Evolutionary conservation across 2,113 vertebrate genomes (phyloP).

Genomic region (Murina feae): DNA sequence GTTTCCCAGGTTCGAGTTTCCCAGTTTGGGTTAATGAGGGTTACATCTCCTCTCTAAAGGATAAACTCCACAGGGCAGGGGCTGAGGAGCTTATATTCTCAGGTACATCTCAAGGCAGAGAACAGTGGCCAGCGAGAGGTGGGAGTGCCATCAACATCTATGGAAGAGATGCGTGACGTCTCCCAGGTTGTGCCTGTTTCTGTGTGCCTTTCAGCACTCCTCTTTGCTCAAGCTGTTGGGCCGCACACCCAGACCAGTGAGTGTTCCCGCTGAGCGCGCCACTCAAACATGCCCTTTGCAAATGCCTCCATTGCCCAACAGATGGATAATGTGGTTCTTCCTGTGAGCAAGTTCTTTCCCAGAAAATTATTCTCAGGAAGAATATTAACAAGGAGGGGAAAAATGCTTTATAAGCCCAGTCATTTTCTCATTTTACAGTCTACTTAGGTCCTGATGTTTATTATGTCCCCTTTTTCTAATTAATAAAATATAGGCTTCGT

Average conservation of each 20-base stretch:
- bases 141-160: neutral
- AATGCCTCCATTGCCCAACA: neutral
- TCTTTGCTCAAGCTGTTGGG: neutral
- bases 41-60: neutral
- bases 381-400: neutral
- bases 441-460: neutral
- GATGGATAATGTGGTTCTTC: neutral
- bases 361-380: neutral
- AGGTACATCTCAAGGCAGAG: neutral
- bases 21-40: neutral
- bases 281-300: neutral
- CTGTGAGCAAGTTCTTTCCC: too few species aligned
- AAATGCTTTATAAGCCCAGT: neutral
- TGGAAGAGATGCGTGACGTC: accelerated
- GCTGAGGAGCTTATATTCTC: neutral
- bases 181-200: neutral
- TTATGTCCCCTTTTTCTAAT: neutral
- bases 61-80: neutral
- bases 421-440: neutral
- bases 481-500: neutral
- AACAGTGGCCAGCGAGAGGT: neutral
- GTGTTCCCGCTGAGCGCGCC: neutral
- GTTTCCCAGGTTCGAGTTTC: neutral
- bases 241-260: too few species aligned
- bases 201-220: neutral